Conservation (phyloP, 37 sponge, comb jelly and placozoan genomes). For the Halisarca cf. caerulea region DNA sequence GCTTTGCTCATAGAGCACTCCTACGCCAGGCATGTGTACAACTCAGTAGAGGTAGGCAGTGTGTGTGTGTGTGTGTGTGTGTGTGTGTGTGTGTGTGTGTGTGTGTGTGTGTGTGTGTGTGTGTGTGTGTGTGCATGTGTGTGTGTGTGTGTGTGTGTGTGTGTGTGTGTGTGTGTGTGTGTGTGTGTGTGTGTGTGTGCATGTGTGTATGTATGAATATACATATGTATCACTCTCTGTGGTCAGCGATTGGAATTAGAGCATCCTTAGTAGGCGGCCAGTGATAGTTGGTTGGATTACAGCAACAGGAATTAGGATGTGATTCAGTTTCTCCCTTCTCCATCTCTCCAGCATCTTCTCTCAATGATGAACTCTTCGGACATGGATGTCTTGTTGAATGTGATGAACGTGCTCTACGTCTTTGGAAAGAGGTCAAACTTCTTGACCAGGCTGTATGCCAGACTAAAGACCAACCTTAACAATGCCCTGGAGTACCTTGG, state of each 20-base stretch:
- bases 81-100: conserved; percentile 13
- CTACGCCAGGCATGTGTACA: conserved; percentile 95
- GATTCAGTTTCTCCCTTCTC: too few species aligned
- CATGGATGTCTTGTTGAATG: conserved; percentile 92
- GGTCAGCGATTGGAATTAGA: too few species aligned
- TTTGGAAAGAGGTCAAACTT: conserved; percentile 98
- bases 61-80: conserved; percentile 9
- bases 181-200: too few species aligned
- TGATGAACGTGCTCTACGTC: conserved; percentile 94
- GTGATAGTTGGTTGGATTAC: too few species aligned
- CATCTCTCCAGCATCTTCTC: conserved; percentile 72
- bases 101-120: neutral
- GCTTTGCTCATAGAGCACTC: conserved; percentile 96
- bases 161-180: too few species aligned
- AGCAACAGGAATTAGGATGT: too few species aligned
- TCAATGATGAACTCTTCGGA: conserved; percentile 81
- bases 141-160: too few species aligned
- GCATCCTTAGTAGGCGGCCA: too few species aligned
- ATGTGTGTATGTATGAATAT: too few species aligned
- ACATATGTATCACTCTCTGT: too few species aligned
- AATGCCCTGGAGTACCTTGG: conserved; percentile 82
- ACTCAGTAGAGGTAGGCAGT: conserved; percentile 90
- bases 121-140: too few species aligned
- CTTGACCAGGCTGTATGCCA: conserved; percentile 72
- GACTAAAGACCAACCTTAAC: conserved; percentile 68